Percentiles rank a stretch among this genome's conserved stretches.
Evolutionary conservation across 1,140 invertebrate genomes (phyloP).

Genomic region (Drosophila dunni): DNA sequence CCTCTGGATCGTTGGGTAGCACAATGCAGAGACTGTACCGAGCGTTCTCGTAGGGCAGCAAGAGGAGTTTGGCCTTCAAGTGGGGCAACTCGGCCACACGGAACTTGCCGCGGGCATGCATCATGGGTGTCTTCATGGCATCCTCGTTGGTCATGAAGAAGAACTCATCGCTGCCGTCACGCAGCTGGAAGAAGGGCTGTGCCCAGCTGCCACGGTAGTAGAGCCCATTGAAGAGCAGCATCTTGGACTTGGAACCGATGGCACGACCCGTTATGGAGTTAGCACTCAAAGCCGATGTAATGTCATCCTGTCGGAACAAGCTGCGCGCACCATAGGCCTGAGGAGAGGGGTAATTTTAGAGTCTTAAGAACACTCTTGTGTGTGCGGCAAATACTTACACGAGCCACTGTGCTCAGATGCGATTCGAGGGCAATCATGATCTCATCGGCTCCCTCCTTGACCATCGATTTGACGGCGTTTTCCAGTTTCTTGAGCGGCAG

Average conservation of each 20-base stretch:
- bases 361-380: neutral
- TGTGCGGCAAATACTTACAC: conserved; percentile 51
- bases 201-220: conserved; percentile 86
- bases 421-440: conserved; percentile 87
- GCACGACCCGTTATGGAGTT: conserved; percentile 79
- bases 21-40: conserved; percentile 86
- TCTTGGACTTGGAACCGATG: conserved; percentile 80
- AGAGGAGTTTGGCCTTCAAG: conserved; percentile 86
- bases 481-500: conserved; percentile 85
- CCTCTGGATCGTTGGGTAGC: conserved; percentile 86
- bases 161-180: conserved; percentile 84
- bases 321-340: conserved; percentile 70
- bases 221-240: conserved; percentile 88
- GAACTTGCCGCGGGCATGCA: conserved; percentile 86
- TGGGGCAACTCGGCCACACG: conserved; percentile 85
- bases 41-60: conserved; percentile 87
- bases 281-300: conserved; percentile 78
- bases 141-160: conserved; percentile 87
- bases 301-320: conserved; percentile 77
- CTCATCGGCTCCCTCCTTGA: conserved; percentile 85
- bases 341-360: neutral
- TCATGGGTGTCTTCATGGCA: conserved; percentile 86
- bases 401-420: conserved; percentile 81
- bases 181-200: conserved; percentile 66
- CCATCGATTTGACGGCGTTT: conserved; percentile 85